A percentile compares a stretch with the other conserved stretches of the same genome.
These are phyloP conservation scores for Cyclophora albipunctata DNA, from an alignment of 2,888 invertebrate genomes.

Conservation along the genomic window DNA sequence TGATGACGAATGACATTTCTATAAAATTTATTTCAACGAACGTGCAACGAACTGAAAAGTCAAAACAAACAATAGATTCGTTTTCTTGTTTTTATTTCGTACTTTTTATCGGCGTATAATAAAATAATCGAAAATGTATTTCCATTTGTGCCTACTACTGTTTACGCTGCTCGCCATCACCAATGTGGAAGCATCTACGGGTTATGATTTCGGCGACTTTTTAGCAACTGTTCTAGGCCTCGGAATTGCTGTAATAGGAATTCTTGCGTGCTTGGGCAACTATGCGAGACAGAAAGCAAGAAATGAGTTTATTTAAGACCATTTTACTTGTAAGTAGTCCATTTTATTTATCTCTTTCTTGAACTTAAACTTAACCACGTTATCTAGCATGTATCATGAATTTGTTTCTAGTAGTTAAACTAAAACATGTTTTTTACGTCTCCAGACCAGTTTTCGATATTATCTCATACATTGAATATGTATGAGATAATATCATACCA, in stretches of 20 bases:
- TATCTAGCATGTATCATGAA: neutral
- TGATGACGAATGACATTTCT: too few relatives aligned
- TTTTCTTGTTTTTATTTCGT: too few relatives aligned
- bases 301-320: slow-evolving; percentile 61
- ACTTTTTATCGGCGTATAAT: slow-evolving; percentile 7
- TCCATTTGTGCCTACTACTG: slow-evolving; percentile 45
- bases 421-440: too few relatives aligned
- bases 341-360: too few relatives aligned
- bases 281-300: slow-evolving; percentile 78
- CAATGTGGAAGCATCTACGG: slow-evolving; percentile 66
- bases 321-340: slow-evolving; percentile 29
- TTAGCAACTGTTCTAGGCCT: slow-evolving; percentile 79
- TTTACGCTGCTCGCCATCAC: slow-evolving; percentile 51
- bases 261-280: slow-evolving; percentile 81
- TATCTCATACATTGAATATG: too few relatives aligned
- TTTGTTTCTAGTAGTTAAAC: too few relatives aligned
- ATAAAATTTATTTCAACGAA: too few relatives aligned
- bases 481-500: too few relatives aligned
- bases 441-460: too few relatives aligned
- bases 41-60: too few relatives aligned
- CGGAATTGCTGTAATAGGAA: slow-evolving; percentile 74
- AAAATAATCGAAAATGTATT: slow-evolving; percentile 42
- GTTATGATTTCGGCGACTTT: slow-evolving; percentile 81
- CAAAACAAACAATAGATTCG: too few relatives aligned
- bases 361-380: too few relatives aligned